Conservation (phyloP, 2,113 vertebrate species). For the Choloepus hoffmanni region DNA sequence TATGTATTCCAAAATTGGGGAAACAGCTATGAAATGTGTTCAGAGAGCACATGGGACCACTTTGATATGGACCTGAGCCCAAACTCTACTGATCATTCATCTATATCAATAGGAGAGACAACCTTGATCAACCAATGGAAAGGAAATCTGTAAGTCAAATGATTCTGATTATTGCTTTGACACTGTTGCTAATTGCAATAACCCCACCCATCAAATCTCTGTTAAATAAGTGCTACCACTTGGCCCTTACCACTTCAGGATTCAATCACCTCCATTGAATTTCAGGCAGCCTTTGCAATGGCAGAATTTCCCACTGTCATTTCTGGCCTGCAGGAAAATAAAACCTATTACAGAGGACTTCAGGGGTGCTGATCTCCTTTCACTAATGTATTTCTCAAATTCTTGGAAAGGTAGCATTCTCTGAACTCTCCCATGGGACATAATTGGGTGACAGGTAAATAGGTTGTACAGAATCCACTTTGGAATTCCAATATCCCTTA, state of each 20-base stretch:
- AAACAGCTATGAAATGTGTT: conserved; percentile 9
- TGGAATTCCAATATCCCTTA: neutral
- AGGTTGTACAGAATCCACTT: neutral
- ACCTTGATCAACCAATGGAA: neutral
- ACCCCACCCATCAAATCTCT: neutral
- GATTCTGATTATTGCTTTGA: neutral
- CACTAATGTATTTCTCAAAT: conserved; percentile 3
- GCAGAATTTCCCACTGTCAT: neutral
- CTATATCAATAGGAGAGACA: neutral
- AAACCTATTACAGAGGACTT: neutral
- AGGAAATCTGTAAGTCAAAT: neutral
- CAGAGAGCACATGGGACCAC: too few species aligned
- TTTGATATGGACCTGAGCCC: neutral
- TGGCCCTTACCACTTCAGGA: neutral
- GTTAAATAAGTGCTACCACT: neutral
- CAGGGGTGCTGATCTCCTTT: neutral
- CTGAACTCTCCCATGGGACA: neutral
- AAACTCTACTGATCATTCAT: neutral
- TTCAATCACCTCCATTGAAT: neutral
- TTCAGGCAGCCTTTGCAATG: neutral
- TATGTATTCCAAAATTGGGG: neutral
- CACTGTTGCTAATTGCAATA: neutral
- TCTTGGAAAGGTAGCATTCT: neutral
- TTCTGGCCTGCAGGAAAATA: neutral
- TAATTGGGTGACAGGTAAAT: neutral